Conservation (phyloP, 2,113 vertebrate species). For the Narcine bancroftii region DNA sequence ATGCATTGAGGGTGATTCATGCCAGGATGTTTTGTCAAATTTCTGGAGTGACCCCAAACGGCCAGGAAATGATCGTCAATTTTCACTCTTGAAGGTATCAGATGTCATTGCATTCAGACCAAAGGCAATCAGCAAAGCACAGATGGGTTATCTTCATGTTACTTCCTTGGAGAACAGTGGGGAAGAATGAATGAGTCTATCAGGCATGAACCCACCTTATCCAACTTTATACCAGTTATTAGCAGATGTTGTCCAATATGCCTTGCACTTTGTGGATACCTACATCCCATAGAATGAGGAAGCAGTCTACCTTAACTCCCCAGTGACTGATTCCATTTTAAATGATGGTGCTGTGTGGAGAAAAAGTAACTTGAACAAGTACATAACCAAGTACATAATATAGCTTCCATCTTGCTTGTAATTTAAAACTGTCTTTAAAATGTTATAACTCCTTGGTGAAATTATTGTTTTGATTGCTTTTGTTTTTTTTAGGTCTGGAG, state of each 20-base stretch:
- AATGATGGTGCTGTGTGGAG: neutral
- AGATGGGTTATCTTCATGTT: neutral
- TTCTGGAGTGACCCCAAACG: no score
- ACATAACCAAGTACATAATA: neutral
- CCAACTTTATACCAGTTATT: neutral
- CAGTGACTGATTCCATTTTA: neutral
- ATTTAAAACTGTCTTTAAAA: neutral
- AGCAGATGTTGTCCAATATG: neutral
- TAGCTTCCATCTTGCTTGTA: neutral
- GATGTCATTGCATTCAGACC: neutral
- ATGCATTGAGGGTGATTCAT: no score
- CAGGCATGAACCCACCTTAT: neutral
- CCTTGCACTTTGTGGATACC: neutral
- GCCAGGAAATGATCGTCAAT: no score
- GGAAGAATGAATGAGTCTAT: neutral
- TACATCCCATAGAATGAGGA: neutral
- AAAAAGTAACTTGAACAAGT: neutral
- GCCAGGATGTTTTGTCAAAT: no score
- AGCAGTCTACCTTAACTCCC: neutral
- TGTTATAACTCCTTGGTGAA: neutral
- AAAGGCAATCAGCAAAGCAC: neutral
- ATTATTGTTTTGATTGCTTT: slow-evolving; percentile 34
- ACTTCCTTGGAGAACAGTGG: neutral
- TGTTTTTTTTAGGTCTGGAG: slow-evolving; percentile 70
- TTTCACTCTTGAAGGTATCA: no score